A percentile compares a stretch with the other conserved stretches of the same genome.
Conservation (phyloP, 2,888 invertebrate genomes). For the Drosophila melanocephala region DNA sequence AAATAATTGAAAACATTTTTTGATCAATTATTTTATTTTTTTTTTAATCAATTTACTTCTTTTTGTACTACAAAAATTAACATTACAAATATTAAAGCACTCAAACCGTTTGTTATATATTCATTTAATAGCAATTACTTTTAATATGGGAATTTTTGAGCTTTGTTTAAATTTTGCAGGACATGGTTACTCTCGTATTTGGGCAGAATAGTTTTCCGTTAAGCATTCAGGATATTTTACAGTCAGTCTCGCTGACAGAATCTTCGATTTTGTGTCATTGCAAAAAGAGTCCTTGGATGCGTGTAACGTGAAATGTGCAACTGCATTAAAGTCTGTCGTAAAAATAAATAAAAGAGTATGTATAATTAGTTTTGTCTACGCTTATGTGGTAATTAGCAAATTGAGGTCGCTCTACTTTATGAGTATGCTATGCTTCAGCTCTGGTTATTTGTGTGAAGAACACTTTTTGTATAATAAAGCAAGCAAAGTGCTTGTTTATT, state of each 20-base stretch:
- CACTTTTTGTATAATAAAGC: background rate
- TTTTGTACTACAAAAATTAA: background rate
- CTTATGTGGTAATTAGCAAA: slow-evolving; percentile 21
- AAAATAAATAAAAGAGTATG: slow-evolving; percentile 4
- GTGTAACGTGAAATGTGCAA: background rate
- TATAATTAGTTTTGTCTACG: slow-evolving; percentile 53
- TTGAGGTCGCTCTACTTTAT: slow-evolving; percentile 15
- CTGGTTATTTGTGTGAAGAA: background rate
- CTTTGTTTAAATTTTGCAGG: background rate
- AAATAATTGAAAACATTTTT: background rate
- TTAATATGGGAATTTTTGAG: background rate
- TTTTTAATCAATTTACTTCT: background rate
- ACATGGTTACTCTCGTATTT: background rate
- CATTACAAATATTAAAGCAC: background rate
- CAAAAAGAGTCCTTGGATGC: background rate
- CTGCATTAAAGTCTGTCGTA: slow-evolving; percentile 10
- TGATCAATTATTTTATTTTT: background rate
- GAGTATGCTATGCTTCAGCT: background rate
- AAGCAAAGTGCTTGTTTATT: no score
- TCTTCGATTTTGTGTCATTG: slow-evolving; percentile 25
- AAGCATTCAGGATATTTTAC: background rate
- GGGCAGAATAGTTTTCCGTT: background rate
- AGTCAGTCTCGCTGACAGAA: background rate
- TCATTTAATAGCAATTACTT: background rate
- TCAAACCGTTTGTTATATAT: background rate